Evolutionary conservation across 2,888 invertebrate genomes (phyloP), one percentile per base, ranked within the genome.

Genomic region (Helobdella robusta): DNA sequence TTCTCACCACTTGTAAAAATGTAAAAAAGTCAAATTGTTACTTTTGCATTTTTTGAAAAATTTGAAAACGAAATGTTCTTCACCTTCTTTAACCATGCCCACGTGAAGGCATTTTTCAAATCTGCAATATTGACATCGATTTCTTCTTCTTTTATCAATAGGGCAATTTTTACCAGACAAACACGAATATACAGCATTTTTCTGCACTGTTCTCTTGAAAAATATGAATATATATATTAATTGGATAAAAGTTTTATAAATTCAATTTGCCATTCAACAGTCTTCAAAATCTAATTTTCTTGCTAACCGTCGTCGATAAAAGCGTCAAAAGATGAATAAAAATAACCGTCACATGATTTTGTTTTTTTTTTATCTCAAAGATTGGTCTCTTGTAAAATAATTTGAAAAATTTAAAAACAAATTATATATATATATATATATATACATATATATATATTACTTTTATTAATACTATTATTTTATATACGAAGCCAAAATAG

Each of bases 61-160:
- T 32, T 6, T 58, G 8, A 8, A 60, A 60, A n/a, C 11, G n/a
- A 60, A 20, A 40, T 8, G 25, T 32, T 20, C 20, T 54, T 56
- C 25, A 83, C 83, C 95, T 83, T 98, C 97, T 82, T 95, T 93
- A 4, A 97, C 97, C 97, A 98, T 98, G 68, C 98, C 98, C 50
- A 98, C 97, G 52, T 86, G 86, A 67, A 98, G 84, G 81, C 97
- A 98, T 83, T 98, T 98, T 81, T 98, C 95, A 80, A 93, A 98
- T 73, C 98, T 86, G 81, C 98, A 98, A 80, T 93, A 98, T 81
- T 98, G 97, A 77, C 98, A 98, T 70, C 97, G 85, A 80, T 97
- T 98, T 73, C 98, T 84, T 75, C 95, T 85, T 75, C 97, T 82
- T 81, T 98, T 98, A 81, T 98, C 97, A 30, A 98, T 95, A 0